Percentiles rank a stretch among this genome's conserved stretches.
phyloP scores from a whole-genome alignment of 2,888 invertebrate genomes.

The Harpagoxenus sublaevis region DNA sequence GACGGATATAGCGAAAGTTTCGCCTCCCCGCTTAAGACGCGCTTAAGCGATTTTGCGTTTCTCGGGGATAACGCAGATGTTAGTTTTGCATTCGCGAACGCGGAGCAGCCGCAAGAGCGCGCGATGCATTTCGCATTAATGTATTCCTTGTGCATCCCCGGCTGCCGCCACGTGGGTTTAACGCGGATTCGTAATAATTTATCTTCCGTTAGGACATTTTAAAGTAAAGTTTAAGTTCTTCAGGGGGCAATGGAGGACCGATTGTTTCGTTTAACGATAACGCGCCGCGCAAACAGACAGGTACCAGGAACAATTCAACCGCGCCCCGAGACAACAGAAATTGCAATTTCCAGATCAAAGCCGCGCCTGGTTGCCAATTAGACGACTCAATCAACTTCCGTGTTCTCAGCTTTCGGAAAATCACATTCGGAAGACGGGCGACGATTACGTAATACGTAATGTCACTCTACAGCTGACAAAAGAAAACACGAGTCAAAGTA shows the following conservation, averaged over 20 bases:
- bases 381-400: slow-evolving; percentile 36
- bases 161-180: slow-evolving; percentile 47
- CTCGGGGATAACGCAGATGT: slow-evolving; percentile 54
- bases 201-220: slow-evolving; percentile 39
- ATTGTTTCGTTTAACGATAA: slow-evolving; percentile 48
- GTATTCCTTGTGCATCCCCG: slow-evolving; percentile 50
- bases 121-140: slow-evolving; percentile 50
- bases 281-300: slow-evolving; percentile 23
- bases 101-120: slow-evolving; percentile 5
- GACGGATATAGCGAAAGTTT: slow-evolving; percentile 54
- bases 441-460: slow-evolving; percentile 17
- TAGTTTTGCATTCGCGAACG: slow-evolving; percentile 46
- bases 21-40: slow-evolving; percentile 45
- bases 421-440: not conserved
- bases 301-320: slow-evolving; percentile 5
- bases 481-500: not conserved
- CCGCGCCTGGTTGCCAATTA: slow-evolving; percentile 38
- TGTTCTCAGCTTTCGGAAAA: not conserved
- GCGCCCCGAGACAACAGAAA: slow-evolving; percentile 24
- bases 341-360: slow-evolving; percentile 47
- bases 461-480: not conserved
- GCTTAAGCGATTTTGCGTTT: slow-evolving; percentile 55
- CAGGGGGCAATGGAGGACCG: not conserved
- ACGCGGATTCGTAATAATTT: slow-evolving; percentile 53
- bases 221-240: slow-evolving; percentile 21